phyloP scores from a whole-genome alignment of 2,888 invertebrate species.

The Cactoblastis cactorum region DNA sequence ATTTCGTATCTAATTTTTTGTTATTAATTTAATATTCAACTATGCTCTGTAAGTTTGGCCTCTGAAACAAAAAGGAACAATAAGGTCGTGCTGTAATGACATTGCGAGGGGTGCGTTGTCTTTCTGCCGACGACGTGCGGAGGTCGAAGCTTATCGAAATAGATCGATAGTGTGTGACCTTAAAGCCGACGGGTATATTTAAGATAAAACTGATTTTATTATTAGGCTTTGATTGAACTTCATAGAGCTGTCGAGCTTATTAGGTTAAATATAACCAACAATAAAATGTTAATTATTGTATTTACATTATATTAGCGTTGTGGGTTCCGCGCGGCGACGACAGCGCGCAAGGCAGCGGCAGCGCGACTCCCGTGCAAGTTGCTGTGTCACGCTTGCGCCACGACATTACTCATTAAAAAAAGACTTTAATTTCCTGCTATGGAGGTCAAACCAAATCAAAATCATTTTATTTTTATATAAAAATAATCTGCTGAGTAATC shows the following conservation, averaged over 20 bases:
- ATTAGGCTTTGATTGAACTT: no score
- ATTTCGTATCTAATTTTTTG: slow-evolving; percentile 1
- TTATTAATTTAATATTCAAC: neutral
- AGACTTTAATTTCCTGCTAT: slow-evolving; percentile 37
- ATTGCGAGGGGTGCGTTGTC: slow-evolving; percentile 28
- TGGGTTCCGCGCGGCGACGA: no score
- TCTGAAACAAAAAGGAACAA: slow-evolving; percentile 25
- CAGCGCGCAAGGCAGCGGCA: no score
- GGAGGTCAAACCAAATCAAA: slow-evolving; percentile 34
- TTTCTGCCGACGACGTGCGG: slow-evolving; percentile 40
- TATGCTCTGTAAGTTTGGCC: slow-evolving; percentile 14
- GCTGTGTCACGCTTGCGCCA: slow-evolving; percentile 28
- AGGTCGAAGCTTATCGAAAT: slow-evolving; percentile 42
- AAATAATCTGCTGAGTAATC: slow-evolving; percentile 35
- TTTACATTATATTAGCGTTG: neutral
- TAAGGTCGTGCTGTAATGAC: slow-evolving; percentile 35
- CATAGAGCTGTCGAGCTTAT: no score
- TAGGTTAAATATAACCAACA: no score
- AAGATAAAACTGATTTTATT: neutral
- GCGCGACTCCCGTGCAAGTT: slow-evolving; percentile 20
- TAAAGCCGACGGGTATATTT: slow-evolving; percentile 29
- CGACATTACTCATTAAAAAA: slow-evolving; percentile 32
- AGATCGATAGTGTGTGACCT: no score
- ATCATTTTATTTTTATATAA: slow-evolving; percentile 29
- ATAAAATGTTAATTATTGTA: no score